phyloP scores from a whole-genome alignment of 2,888 invertebrate species.

The Unio delphinus region DNA sequence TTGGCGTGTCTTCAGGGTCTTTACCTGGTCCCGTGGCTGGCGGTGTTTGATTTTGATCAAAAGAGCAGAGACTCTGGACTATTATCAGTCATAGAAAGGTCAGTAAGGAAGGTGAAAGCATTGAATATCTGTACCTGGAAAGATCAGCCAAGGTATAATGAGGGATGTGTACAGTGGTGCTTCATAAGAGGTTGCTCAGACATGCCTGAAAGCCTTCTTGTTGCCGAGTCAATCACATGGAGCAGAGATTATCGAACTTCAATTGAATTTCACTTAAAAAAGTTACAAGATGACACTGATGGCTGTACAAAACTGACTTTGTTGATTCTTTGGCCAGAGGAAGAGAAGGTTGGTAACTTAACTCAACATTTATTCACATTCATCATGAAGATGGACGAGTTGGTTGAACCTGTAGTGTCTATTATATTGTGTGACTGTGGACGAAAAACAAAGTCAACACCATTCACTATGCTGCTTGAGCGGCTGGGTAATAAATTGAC shows the following conservation, averaged over 20 bases:
- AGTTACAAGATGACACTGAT: constrained; percentile 23
- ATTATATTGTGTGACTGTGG: no score
- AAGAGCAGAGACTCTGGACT: constrained; percentile 34
- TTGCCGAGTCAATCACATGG: constrained; percentile 25
- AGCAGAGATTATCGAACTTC: constrained; percentile 14
- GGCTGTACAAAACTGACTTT: constrained; percentile 27
- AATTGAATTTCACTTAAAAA: constrained; percentile 14
- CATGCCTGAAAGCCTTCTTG: constrained; percentile 29
- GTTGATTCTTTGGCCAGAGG: constrained; percentile 20
- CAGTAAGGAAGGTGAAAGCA: constrained; percentile 5
- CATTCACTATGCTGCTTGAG: constrained; percentile 1
- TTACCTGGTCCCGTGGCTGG: constrained; percentile 37
- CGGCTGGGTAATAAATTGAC: no score
- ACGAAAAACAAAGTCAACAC: neutral
- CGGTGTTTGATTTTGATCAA: constrained; percentile 41
- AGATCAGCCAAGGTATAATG: constrained; percentile 1
- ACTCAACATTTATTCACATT: no score
- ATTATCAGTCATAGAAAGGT: constrained; percentile 21
- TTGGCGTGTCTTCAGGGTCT: constrained; percentile 18
- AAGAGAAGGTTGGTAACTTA: neutral
- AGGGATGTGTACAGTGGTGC: constrained; percentile 29
- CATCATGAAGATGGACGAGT: no score
- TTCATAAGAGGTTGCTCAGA: constrained; percentile 30
- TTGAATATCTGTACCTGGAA: no score
- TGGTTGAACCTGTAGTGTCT: no score